Base-by-base conservation (phyloP, 2,888 invertebrate species). In the Orchesellides sinensis region DNA sequence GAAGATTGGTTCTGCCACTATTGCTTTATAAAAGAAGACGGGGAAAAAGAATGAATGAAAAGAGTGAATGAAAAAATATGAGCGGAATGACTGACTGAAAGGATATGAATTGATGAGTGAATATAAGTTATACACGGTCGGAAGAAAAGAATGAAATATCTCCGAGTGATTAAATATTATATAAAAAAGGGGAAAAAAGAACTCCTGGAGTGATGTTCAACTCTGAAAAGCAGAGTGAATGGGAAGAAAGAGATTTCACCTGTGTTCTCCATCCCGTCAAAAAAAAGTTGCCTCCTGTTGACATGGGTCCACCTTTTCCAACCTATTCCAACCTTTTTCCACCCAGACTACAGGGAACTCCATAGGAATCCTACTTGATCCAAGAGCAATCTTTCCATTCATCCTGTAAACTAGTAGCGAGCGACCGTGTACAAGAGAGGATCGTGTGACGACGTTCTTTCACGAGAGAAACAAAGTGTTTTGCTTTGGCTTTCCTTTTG, bases 321-420 rank as follows among this genome's bases (percentile, higher is more conserved):
- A 84, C 88, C 87, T 85, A 81, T 85, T 61, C 87, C 86, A 70
- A 87, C 88, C 87, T 87, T 81, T 84, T 86, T 83, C 86, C 86
- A 73, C 88, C 87, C 85, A 59, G 81, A 52, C 85, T 52, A 63
- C 85, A 72, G 85, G 85, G 81, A 73, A 69, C 85, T 84, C 84
- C 79, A 69, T 72, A 69, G 83, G 84, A 78, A 81, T 56, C 65
- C 40, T 21, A 65, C n/a, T 79, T 70, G 63, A 72, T 70, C 65
- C 68, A 40, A 68, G 35, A 84, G 56, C 86, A 84, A 85, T 86
- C 84, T 75, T 66, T 66, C 40, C 14, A 45, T 45, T 65, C 17
- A 54, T 8, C 45, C 17, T 59, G 19, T 40, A 63, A 80, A 80
- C 45, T 73, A 47, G n/a, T n/a, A n/a, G n/a, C n/a, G n/a, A n/a